Evolutionary conservation across 2,797 vertebrate genomes (phyloP).

Genomic region (Columba guinea): DNA sequence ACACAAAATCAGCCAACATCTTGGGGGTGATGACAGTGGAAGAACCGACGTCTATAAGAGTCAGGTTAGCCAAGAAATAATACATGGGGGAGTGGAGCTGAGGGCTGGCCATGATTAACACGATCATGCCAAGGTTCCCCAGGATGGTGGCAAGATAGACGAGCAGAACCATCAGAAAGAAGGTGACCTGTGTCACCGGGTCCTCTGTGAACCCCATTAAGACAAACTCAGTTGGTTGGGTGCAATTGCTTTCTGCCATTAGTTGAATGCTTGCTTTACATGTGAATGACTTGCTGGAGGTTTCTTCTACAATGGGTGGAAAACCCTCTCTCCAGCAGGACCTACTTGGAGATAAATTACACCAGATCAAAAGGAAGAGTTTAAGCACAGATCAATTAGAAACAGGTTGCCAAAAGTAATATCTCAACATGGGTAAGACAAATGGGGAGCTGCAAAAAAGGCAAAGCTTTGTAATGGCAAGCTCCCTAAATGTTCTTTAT

Average conservation of each 20-base stretch:
- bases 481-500: not conserved
- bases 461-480: not conserved
- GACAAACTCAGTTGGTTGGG: not conserved
- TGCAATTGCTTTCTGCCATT: not conserved
- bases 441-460: not conserved
- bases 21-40: not conserved
- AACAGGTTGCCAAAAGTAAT: not conserved
- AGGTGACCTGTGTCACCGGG: not conserved
- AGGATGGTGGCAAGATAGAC: not conserved
- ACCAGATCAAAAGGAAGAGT: not conserved
- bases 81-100: constrained; percentile 19
- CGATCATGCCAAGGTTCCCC: not conserved
- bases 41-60: constrained; percentile 14
- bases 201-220: not conserved
- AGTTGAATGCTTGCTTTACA: rapidly evolving
- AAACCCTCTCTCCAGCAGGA: not conserved
- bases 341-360: not conserved
- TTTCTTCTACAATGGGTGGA: not conserved
- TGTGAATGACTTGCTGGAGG: not conserved
- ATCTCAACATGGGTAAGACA: rapidly evolving
- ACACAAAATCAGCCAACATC: not conserved
- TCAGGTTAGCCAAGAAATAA: constrained; percentile 17
- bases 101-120: not conserved
- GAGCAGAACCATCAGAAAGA: constrained; percentile 19
- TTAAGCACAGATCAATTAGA: not conserved